A percentile compares a stretch with the other conserved stretches of the same genome.
Evolutionary conservation across 2,797 vertebrate species (phyloP).

Genomic region (Chaenodraco wilsoni): DNA sequence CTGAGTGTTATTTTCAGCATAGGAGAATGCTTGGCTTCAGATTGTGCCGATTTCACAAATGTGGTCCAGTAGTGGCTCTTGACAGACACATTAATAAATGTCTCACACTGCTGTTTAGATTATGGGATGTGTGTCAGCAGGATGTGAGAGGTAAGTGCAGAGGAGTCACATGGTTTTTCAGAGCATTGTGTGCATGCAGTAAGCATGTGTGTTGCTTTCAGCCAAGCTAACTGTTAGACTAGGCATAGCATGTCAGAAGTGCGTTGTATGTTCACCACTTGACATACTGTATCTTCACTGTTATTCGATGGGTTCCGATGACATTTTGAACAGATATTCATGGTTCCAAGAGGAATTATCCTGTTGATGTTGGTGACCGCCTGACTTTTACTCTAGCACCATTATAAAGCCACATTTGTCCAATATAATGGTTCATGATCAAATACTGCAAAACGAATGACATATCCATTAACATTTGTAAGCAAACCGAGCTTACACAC

Average conservation of each 20-base stretch:
- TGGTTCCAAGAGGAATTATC: neutral
- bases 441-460: neutral
- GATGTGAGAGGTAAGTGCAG: constrained; percentile 27
- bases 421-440: too few species aligned
- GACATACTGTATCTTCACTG: neutral
- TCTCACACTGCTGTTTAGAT: constrained; percentile 27
- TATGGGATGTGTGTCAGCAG: constrained; percentile 9
- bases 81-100: constrained; percentile 44
- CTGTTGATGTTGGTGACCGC: too few species aligned
- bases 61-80: constrained; percentile 12
- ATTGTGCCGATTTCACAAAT: constrained; percentile 26
- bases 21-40: constrained; percentile 10
- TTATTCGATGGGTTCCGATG: neutral
- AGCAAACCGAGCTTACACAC: neutral
- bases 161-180: neutral
- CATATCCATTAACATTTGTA: neutral
- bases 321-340: neutral
- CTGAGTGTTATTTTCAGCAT: constrained; percentile 22
- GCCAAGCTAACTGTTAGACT: too few species aligned
- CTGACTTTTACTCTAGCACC: too few species aligned
- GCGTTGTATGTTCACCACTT: neutral
- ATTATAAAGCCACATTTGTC: too few species aligned
- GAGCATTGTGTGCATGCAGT: neutral
- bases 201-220: neutral
- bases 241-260: too few species aligned